Conservation (phyloP, 2,797 vertebrate genomes). For the Hippopotamyrus pictus region DNA sequence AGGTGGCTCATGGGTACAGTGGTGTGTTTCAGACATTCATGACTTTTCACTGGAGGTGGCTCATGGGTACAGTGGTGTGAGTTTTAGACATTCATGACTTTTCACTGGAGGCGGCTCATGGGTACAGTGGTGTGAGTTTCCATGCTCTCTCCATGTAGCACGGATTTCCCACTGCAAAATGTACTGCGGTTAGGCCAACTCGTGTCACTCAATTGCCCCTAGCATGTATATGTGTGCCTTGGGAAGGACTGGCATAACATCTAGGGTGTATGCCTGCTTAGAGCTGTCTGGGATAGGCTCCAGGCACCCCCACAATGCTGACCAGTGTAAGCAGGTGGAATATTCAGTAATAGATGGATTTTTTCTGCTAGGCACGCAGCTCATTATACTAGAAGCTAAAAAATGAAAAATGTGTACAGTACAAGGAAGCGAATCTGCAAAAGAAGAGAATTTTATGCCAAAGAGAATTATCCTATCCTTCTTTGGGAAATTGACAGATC, state of each 20-base stretch:
- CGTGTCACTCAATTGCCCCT: background rate
- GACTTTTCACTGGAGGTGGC: background rate
- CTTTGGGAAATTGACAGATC: background rate
- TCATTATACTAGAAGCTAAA: background rate
- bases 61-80: background rate
- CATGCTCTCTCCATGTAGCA: background rate
- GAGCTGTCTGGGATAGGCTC: background rate
- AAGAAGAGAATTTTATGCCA: background rate
- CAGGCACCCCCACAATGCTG: background rate
- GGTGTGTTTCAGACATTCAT: background rate
- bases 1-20: background rate
- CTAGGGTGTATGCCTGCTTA: background rate
- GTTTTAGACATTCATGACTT: no score
- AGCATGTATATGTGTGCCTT: background rate
- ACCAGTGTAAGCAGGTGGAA: background rate
- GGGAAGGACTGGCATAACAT: background rate
- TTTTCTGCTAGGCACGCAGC: background rate
- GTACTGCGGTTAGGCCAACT: background rate
- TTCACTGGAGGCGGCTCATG: background rate
- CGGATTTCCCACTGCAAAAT: background rate
- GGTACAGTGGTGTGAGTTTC: background rate
- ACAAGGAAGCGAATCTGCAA: background rate
- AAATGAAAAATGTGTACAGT: background rate
- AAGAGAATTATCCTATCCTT: background rate
- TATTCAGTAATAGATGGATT: background rate